Base-by-base conservation (phyloP, 2,797 vertebrate species). In the Falco novaeseelandiae region DNA sequence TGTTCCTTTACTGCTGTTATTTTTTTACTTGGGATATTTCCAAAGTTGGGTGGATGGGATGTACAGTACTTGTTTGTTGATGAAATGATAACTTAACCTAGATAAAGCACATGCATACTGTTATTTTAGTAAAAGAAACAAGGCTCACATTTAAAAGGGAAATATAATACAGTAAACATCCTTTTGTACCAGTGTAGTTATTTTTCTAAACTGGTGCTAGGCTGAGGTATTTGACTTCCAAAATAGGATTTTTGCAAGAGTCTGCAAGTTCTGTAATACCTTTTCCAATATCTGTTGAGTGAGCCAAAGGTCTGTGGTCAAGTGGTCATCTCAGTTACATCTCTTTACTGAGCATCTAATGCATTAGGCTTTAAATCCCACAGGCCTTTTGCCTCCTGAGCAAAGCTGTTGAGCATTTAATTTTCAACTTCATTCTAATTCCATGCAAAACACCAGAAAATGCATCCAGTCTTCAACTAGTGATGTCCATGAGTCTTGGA, bases 161-260 rank as follows among this genome's bases (percentile, higher is more conserved):
- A 95, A 95, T 89, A 84, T 59, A 89, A 67, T 76, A 92, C 40
- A 88, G 55, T 86, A 97, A 95, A 94, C 55, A 96, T 87, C 78
- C 69, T 85, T 92, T 96, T 95, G 44, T 93, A 89, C 70, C 61
- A 63, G 34, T 44, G 49, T 87, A 51, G 55, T 83, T 96, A 83
- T 94, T 97, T 95, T 97, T 94, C 89, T 94, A 92, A 96, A 93
- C 62, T 93, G 86, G 26, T 91, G 70, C 93, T 70, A 90, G 34
- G 76, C 52, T 84, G 48, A 96, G 79, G 63, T 91, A 83, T 91
- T 92, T 95, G 77, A 49, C 59, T 95, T 94, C 76, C 7, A 58
- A 94, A 92, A 82, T 1, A 81, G 20, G 77, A 38, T 94, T 87
- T 96, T 92, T 95, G 87, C 79, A 94, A 73, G 74, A 80, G 79